Percentiles rank a stretch among this genome's conserved stretches.
These are phyloP conservation scores for Strix aluco DNA, from an alignment of 2,113 vertebrate species.

Conservation along the genomic window DNA sequence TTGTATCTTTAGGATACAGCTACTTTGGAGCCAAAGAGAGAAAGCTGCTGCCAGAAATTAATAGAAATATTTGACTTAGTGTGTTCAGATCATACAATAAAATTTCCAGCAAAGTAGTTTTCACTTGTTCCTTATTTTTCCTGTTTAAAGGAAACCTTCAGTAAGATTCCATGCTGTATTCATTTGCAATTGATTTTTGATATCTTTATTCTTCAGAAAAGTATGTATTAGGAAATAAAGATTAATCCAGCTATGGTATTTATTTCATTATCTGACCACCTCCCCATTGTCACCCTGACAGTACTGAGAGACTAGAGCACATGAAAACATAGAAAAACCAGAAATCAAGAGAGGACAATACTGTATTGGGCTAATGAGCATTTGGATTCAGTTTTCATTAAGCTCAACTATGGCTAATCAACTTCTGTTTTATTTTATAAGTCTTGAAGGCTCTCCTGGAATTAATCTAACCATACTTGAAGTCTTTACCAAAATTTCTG, in stretches of 20 bases:
- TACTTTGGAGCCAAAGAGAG: not conserved
- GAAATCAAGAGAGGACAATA: not conserved
- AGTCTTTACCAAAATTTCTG: not conserved
- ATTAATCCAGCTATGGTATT: not conserved
- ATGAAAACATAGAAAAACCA: not conserved
- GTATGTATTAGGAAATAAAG: not conserved
- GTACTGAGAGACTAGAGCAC: not conserved
- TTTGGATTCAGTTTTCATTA: not conserved
- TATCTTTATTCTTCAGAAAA: not conserved
- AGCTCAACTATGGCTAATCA: not conserved
- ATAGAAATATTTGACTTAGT: not conserved
- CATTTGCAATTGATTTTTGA: not conserved
- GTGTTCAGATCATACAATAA: not conserved
- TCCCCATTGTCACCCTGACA: not conserved
- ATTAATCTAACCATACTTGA: not conserved
- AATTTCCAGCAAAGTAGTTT: not conserved
- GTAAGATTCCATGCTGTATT: not conserved
- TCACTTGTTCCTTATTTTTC: not conserved
- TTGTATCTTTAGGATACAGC: not conserved
- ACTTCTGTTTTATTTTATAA: not conserved
- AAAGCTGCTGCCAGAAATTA: not conserved
- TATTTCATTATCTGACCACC: not conserved
- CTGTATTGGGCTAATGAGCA: not conserved
- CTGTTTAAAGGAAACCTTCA: not conserved
- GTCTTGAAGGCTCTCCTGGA: not conserved